Base-by-base conservation (phyloP, 2,888 invertebrate species). In the Leucania comma region DNA sequence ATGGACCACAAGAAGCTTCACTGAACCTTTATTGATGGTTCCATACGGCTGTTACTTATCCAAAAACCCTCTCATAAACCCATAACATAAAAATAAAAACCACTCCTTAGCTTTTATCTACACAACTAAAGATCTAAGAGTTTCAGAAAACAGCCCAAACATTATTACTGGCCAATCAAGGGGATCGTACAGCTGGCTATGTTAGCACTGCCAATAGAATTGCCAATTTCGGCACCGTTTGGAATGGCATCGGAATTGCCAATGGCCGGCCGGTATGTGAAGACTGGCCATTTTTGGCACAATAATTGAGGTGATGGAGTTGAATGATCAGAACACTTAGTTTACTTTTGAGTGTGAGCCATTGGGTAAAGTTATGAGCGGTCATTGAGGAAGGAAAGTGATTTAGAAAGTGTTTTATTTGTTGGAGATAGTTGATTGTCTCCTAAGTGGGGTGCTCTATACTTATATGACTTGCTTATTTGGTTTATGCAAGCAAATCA, bases 121-220 rank as follows among this genome's bases (percentile, higher is more conserved):
- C 3, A 20, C 42, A 54, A 9, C 14, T 56, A 53, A 46, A 58
- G 67, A 76, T 50, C 69, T 35, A 35, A 65, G 50, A 64, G 48
- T n/a, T 58, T 20, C 38, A 63, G 35, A 17, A 69, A 62, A 51
- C 48, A 62, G 53, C 38, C 22, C 42, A 62, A 78, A 75, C 66
- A 73, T 78, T 72, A 81, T 74, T 78, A 84, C 53, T 38, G 22
- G 61, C 66, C 73, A 81, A 82, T 82, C 78, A 73, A 73, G 69
- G 66, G 62, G 72, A 73, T 78, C 78, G 69, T 26, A 42, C 50
- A 48, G 62, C 68, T 10, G 22, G 54, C 56, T 54, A 61, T 68
- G 78, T 78, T 75, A 60, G 70, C 68, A 66, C 54, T 57, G 35
- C 62, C 81, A 70, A 63, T 73, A 74, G 77, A 81, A 81, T 72